phyloP scores from a whole-genome alignment of 2,797 vertebrate genomes.

The Cottoperca gobio region DNA sequence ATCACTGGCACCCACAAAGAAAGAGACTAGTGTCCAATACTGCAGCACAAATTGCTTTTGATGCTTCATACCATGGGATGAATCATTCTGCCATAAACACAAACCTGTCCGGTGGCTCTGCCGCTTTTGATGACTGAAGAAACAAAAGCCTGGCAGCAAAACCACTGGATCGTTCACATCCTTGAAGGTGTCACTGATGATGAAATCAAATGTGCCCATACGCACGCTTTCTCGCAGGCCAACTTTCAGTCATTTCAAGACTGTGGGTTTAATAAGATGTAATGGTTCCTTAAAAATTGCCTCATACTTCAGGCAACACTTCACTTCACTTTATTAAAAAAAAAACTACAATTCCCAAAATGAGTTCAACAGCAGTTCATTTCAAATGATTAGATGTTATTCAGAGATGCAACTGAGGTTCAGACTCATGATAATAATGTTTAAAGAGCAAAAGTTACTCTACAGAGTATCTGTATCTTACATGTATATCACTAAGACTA shows the following conservation, averaged over 20 bases:
- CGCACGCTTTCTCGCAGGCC: conserved; percentile 34
- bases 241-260: conserved; percentile 33
- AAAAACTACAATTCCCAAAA: conserved; percentile 37
- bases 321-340: conserved; percentile 15
- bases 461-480: background rate
- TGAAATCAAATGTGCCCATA: conserved; percentile 59
- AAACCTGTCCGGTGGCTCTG: conserved; percentile 64
- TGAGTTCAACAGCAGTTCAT: conserved; percentile 58
- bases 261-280: conserved; percentile 39
- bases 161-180: conserved; percentile 46
- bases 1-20: conserved; percentile 48
- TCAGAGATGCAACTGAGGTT: background rate
- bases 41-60: conserved; percentile 60
- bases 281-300: conserved; percentile 55
- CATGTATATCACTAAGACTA: background rate
- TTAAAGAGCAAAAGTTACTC: background rate
- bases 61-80: conserved; percentile 57
- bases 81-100: conserved; percentile 49
- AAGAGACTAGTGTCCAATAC: conserved; percentile 39
- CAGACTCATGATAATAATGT: background rate
- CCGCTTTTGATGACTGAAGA: conserved; percentile 62
- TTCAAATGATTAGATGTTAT: conserved; percentile 11
- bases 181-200: conserved; percentile 72
- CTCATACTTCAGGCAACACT: conserved; percentile 54
- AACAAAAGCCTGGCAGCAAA: conserved; percentile 64